phyloP scores from a whole-genome alignment of 2,113 vertebrate species.

The Saccopteryx bilineata region DNA sequence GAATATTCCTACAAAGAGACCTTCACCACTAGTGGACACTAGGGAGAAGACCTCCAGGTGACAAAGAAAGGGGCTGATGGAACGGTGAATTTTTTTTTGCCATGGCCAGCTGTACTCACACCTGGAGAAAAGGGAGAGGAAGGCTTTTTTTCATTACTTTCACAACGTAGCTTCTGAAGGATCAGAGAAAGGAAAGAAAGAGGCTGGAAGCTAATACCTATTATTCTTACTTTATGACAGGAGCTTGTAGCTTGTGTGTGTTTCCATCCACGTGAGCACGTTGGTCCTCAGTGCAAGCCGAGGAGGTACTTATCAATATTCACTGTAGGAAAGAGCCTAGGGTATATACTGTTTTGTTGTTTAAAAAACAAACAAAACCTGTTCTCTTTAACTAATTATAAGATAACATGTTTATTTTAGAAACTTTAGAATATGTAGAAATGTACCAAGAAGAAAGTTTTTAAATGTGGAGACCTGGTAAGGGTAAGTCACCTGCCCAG shows the following conservation, averaged over 20 bases:
- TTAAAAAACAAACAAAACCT: background rate
- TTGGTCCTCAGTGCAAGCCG: background rate
- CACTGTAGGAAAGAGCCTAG: background rate
- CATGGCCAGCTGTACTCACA: background rate
- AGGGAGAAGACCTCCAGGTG: background rate
- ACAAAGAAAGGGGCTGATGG: background rate
- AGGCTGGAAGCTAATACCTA: background rate
- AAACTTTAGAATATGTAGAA: background rate
- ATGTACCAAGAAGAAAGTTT: background rate
- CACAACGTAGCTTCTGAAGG: background rate
- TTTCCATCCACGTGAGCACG: background rate
- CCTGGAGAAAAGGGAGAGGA: background rate
- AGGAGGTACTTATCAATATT: background rate
- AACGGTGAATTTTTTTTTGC: background rate
- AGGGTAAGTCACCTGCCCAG: background rate
- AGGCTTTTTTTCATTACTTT: background rate
- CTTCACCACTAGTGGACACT: background rate
- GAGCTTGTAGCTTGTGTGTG: background rate
- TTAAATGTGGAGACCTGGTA: background rate
- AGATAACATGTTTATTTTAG: background rate
- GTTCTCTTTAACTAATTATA: slow-evolving; percentile 12
- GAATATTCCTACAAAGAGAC: background rate
- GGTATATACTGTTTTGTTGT: background rate
- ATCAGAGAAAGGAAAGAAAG: background rate
- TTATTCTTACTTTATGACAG: background rate